Evolutionary conservation across 1,140 invertebrate species (phyloP).

Genomic region (Rhynchophorus ferrugineus): DNA sequence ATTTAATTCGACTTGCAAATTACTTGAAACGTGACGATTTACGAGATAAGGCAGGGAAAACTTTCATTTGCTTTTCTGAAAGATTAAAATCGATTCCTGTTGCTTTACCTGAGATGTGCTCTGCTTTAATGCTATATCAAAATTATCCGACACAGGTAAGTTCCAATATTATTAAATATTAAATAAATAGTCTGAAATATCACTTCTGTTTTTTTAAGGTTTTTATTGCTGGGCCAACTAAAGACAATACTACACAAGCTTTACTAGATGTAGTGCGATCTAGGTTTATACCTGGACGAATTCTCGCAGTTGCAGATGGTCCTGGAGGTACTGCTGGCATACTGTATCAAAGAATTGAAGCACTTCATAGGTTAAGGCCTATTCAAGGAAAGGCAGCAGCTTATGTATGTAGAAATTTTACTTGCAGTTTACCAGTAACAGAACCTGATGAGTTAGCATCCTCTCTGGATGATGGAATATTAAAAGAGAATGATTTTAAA

Average conservation of each 20-base stretch:
- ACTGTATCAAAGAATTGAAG: constrained; percentile 32
- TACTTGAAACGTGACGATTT: constrained; percentile 54
- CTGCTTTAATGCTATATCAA: constrained; percentile 60
- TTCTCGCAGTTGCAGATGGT: constrained; percentile 60
- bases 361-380: constrained; percentile 31
- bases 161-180: not conserved
- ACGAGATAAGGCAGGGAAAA: constrained; percentile 46
- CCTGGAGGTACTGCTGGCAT: constrained; percentile 40
- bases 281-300: constrained; percentile 60
- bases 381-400: constrained; percentile 57
- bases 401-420: constrained; percentile 73
- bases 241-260: constrained; percentile 57
- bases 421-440: constrained; percentile 71
- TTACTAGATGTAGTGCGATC: constrained; percentile 59
- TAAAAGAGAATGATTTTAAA: not conserved
- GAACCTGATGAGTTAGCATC: constrained; percentile 57
- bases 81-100: constrained; percentile 48
- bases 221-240: constrained; percentile 55
- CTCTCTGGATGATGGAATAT: constrained; percentile 46
- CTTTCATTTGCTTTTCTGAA: constrained; percentile 50
- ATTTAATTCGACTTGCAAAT: constrained; percentile 66
- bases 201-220: constrained; percentile 46
- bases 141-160: constrained; percentile 60
- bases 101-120: constrained; percentile 72
- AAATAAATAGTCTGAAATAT: not conserved